Percentiles rank a stretch among this genome's conserved stretches.
phyloP scores from a whole-genome alignment of 2,113 vertebrate genomes.

The Microcebus jonahi region DNA sequence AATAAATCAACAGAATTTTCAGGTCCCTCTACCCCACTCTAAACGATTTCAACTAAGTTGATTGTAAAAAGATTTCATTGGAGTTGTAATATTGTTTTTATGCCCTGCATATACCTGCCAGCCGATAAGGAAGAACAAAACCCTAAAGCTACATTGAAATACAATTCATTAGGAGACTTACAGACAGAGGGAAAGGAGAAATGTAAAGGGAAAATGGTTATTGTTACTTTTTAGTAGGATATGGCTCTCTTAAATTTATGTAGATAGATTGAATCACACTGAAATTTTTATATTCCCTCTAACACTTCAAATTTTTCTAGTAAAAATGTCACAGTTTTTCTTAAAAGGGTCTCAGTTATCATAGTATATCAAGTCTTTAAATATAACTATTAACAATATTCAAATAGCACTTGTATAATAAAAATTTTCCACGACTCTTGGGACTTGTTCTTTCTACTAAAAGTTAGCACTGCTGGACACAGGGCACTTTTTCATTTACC shows the following conservation, averaged over 20 bases:
- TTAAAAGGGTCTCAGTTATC: background rate
- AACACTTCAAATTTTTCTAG: constrained; percentile 21
- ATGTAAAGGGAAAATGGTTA: background rate
- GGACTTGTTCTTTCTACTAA: background rate
- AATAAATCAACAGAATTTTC: background rate
- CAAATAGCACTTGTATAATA: background rate
- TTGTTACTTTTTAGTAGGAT: constrained; percentile 26
- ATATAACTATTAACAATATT: constrained; percentile 32
- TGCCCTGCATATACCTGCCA: constrained; percentile 34
- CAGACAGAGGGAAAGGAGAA: background rate
- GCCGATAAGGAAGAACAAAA: constrained; percentile 2
- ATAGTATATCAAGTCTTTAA: constrained; percentile 18
- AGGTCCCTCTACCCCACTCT: background rate
- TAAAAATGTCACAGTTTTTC: constrained; percentile 28
- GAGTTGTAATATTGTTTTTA: constrained; percentile 52
- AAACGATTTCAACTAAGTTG: constrained; percentile 35
- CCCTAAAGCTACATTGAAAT: constrained; percentile 1
- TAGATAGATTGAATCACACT: background rate
- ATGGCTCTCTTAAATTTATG: constrained; percentile 21
- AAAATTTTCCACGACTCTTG: background rate
- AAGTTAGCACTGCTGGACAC: background rate
- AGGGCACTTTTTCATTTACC: background rate
- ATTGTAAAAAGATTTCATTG: constrained; percentile 50
- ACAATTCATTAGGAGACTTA: background rate
- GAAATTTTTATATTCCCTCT: constrained; percentile 50